phyloP scores from a whole-genome alignment of 2,888 invertebrate species.

The Cosmia pyralina region DNA sequence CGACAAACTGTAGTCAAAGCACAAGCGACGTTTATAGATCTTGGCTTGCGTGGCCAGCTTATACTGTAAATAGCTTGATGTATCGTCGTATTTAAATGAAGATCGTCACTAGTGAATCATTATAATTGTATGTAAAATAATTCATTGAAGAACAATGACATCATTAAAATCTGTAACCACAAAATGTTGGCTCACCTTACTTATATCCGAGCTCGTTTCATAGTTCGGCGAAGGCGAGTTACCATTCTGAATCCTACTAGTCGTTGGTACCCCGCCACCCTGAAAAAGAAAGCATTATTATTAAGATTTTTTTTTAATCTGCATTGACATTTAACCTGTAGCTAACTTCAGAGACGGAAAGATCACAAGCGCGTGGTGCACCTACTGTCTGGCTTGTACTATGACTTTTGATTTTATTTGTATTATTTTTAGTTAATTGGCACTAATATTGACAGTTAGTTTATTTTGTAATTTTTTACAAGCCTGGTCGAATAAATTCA shows the following conservation, averaged over 20 bases:
- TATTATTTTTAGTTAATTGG: not conserved
- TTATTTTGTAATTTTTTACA: too few species aligned
- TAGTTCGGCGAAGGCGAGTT: constrained; percentile 66
- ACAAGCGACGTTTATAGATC: not conserved
- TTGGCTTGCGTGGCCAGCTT: not conserved
- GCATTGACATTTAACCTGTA: not conserved
- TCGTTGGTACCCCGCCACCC: constrained; percentile 71
- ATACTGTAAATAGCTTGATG: too few species aligned
- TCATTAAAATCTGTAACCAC: constrained; percentile 25
- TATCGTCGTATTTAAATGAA: too few species aligned
- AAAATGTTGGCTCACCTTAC: constrained; percentile 65
- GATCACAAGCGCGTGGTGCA: not conserved
- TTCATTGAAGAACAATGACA: constrained; percentile 43
- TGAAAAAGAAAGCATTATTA: constrained; percentile 50
- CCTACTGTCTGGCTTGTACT: not conserved
- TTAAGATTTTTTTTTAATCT: not conserved
- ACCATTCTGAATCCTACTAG: constrained; percentile 68
- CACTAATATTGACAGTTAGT: too few species aligned
- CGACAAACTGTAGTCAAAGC: not conserved
- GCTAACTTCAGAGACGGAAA: not conserved
- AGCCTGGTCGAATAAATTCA: too few species aligned
- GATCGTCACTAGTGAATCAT: constrained; percentile 29
- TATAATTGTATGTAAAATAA: constrained; percentile 35
- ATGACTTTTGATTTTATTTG: not conserved
- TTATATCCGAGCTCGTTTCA: constrained; percentile 69